Evolutionary conservation across 2,113 vertebrate genomes (phyloP).

Genomic region (Lycocorax pyrrhopterus): DNA sequence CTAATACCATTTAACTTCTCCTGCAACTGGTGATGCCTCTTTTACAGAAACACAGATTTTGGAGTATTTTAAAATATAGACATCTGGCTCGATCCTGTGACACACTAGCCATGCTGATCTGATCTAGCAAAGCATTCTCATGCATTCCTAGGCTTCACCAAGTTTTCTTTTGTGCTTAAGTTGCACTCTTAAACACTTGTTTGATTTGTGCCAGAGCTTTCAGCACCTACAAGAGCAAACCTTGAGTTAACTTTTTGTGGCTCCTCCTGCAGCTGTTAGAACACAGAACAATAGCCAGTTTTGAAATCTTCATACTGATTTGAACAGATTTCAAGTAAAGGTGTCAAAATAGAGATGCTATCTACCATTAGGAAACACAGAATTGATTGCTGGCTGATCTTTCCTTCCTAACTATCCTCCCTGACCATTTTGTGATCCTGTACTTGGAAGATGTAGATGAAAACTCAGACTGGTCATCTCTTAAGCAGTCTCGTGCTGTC

Average conservation of each 20-base stretch:
- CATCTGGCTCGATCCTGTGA: background rate
- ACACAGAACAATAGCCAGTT: background rate
- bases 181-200: background rate
- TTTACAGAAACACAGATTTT: background rate
- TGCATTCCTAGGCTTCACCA: background rate
- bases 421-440: background rate
- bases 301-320: background rate
- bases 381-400: background rate
- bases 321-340: background rate
- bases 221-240: background rate
- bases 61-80: background rate
- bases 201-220: background rate
- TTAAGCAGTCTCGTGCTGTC: background rate
- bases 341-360: background rate
- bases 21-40: background rate
- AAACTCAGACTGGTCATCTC: background rate
- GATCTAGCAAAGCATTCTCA: background rate
- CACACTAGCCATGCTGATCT: background rate
- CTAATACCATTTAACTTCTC: background rate
- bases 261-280: background rate
- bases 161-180: background rate
- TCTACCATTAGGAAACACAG: background rate
- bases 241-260: background rate
- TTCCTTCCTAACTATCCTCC: background rate
- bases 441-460: background rate